Conservation (phyloP, 1,140 invertebrate species). For the Steinernema feltiae region DNA sequence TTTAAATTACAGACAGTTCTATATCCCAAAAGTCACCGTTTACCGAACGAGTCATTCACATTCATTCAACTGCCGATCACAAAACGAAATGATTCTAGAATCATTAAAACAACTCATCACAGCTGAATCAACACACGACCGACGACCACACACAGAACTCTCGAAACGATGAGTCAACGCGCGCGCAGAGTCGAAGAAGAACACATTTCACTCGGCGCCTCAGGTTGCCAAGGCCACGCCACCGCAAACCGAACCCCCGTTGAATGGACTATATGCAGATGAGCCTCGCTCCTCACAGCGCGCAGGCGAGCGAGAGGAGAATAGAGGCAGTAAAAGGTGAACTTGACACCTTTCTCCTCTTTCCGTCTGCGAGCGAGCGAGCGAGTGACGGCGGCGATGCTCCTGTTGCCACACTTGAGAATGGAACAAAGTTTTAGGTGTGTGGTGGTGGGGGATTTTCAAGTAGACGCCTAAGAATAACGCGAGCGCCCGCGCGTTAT, state of each 20-base stretch:
- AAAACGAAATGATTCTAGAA: too few relatives aligned
- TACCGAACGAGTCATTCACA: too few relatives aligned
- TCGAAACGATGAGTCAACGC: neutral
- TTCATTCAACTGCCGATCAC: too few relatives aligned
- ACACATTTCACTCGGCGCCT: too few relatives aligned
- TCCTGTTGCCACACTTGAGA: neutral
- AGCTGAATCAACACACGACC: too few relatives aligned
- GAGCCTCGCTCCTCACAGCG: neutral
- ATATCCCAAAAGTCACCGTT: too few relatives aligned
- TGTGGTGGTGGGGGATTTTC: neutral
- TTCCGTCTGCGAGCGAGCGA: too few relatives aligned
- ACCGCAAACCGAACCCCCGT: neutral
- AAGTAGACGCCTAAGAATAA: neutral
- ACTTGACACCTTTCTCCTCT: slow-evolving; percentile 2
- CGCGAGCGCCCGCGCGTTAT: neutral
- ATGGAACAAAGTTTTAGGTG: neutral
- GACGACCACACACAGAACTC: too few relatives aligned
- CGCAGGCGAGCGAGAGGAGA: neutral
- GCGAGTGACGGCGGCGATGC: too few relatives aligned
- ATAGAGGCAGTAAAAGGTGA: slow-evolving; percentile 7
- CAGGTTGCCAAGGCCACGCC: slow-evolving; percentile 14
- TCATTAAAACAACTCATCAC: too few relatives aligned
- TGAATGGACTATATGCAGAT: neutral
- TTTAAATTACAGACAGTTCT: too few relatives aligned
- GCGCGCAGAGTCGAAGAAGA: neutral